A percentile compares a stretch with the other conserved stretches of the same genome.
phyloP scores from a whole-genome alignment of 1,140 invertebrate genomes.

The Bombus waltoni region DNA sequence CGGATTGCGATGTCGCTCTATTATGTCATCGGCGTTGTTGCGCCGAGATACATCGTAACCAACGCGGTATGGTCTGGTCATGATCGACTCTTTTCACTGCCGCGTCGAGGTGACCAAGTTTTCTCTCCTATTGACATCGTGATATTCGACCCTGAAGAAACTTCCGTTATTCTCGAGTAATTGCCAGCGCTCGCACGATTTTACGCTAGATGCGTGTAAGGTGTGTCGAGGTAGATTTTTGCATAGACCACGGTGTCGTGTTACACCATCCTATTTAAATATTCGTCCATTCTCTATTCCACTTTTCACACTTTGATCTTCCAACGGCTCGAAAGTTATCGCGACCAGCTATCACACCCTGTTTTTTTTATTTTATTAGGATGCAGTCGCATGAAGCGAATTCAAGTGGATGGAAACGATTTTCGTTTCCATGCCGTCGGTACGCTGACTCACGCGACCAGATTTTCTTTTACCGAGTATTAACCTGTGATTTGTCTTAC shows the following conservation, averaged over 20 bases:
- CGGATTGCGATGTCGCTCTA: slow-evolving; percentile 61
- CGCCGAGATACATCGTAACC: slow-evolving; percentile 61
- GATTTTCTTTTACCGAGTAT: background rate
- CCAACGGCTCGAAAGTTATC: slow-evolving; percentile 17
- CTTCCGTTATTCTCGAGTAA: background rate
- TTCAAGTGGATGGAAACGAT: background rate
- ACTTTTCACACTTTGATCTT: slow-evolving; percentile 2
- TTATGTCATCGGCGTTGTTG: slow-evolving; percentile 63
- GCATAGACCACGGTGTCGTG: background rate
- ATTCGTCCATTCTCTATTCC: background rate
- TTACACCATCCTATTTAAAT: background rate
- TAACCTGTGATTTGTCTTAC: background rate
- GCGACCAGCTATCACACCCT: background rate
- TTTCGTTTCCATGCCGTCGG: slow-evolving; percentile 20
- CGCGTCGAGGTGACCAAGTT: slow-evolving; percentile 5
- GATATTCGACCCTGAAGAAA: background rate
- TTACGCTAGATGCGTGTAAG: background rate
- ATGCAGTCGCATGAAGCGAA: background rate
- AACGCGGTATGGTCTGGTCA: slow-evolving; percentile 54
- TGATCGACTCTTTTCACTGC: slow-evolving; percentile 61
- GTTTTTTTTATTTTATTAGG: slow-evolving; percentile 33
- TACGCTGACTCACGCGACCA: background rate
- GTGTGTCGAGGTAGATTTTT: background rate
- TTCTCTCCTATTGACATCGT: background rate
- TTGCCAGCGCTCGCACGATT: too few relatives aligned